phyloP scores from a whole-genome alignment of 2,888 invertebrate genomes.

The Idaea straminata region DNA sequence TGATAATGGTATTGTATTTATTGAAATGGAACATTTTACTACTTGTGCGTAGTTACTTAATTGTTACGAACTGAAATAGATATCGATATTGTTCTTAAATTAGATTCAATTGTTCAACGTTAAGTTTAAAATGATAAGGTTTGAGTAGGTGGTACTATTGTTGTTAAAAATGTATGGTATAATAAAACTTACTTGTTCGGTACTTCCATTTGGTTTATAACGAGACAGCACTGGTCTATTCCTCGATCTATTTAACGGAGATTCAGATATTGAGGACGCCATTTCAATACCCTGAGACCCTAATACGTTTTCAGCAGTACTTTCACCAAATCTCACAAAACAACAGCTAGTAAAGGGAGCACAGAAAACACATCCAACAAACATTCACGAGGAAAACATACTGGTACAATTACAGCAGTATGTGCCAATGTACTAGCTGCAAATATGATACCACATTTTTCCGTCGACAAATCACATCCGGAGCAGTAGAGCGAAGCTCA shows the following conservation, averaged over 20 bases:
- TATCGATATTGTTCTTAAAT: background rate
- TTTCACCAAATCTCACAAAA: constrained; percentile 19
- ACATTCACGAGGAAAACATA: constrained; percentile 67
- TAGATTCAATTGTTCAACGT: background rate
- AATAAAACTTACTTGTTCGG: constrained; percentile 58
- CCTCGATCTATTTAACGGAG: constrained; percentile 62
- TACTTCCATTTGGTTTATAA: constrained; percentile 54
- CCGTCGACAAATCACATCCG: constrained; percentile 79
- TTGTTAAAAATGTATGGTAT: background rate
- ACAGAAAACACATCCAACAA: constrained; percentile 41
- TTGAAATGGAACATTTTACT: constrained; percentile 1
- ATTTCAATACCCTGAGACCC: constrained; percentile 30
- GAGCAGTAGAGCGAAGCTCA: constrained; percentile 58
- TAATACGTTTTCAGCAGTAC: constrained; percentile 14
- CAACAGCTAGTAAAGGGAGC: constrained; percentile 4
- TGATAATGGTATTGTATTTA: constrained; percentile 1
- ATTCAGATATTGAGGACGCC: constrained; percentile 63
- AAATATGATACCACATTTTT: constrained; percentile 74
- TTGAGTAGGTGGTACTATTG: background rate
- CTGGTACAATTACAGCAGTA: constrained; percentile 63
- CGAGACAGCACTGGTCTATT: constrained; percentile 70
- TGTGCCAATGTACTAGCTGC: constrained; percentile 46
- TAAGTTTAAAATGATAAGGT: background rate
- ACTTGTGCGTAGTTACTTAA: background rate
- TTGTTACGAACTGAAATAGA: background rate